Percentiles rank a stretch among this genome's conserved stretches.
These are phyloP conservation scores for Drosophila quadrilineata DNA, from an alignment of 1,140 invertebrate genomes.

Conservation along the genomic window DNA sequence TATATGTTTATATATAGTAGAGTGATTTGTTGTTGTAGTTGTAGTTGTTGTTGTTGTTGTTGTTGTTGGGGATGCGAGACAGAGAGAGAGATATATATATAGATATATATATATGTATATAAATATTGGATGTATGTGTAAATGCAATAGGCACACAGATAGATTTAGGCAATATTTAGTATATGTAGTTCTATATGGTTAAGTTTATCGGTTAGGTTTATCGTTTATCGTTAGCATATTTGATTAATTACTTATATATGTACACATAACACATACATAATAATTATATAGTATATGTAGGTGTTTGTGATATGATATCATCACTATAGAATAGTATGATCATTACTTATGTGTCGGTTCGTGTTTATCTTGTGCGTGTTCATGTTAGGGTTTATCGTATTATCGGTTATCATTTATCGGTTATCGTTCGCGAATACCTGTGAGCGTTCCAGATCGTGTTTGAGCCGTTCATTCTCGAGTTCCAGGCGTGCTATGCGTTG, in stretches of 20 bases:
- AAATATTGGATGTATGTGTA: slow-evolving; percentile 79
- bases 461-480: slow-evolving; percentile 93
- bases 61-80: slow-evolving; percentile 65
- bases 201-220: slow-evolving; percentile 10
- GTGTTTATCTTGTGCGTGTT: too few relatives aligned
- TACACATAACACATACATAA: slow-evolving; percentile 54
- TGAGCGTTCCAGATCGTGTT: slow-evolving; percentile 91
- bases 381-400: too few relatives aligned
- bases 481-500: slow-evolving; percentile 92
- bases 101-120: too few relatives aligned
- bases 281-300: slow-evolving; percentile 32
- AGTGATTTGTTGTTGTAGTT: slow-evolving; percentile 50
- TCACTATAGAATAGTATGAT: slow-evolving; percentile 9
- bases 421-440: slow-evolving; percentile 81
- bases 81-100: too few relatives aligned
- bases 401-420: slow-evolving; percentile 43
- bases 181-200: slow-evolving; percentile 5
- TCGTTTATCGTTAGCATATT: slow-evolving; percentile 9
- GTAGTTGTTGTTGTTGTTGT: slow-evolving; percentile 60
- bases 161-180: slow-evolving; percentile 28
- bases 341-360: too few relatives aligned
- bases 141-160: slow-evolving; percentile 72
- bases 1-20: slow-evolving; percentile 56
- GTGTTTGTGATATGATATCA: slow-evolving; percentile 15
- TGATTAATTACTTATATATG: slow-evolving; percentile 22